Percentiles rank a stretch among this genome's conserved stretches.
Conservation (phyloP, 92 coral and sea anemone genomes). For the Palythoa heliodiscus region DNA sequence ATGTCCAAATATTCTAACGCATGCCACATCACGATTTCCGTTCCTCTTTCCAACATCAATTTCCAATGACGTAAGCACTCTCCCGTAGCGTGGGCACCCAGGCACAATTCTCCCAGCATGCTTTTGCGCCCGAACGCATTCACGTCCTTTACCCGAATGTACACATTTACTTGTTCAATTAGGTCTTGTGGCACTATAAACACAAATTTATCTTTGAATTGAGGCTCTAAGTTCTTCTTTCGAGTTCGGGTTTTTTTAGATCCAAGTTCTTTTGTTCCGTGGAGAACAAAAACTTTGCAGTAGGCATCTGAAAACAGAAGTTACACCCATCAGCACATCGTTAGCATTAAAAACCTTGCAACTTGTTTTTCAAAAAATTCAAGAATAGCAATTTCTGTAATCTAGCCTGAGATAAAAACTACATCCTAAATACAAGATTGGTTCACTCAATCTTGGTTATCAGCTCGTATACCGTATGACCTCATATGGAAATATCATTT, state of each 20-base stretch:
- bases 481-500: too few relatives aligned
- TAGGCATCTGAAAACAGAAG: slow-evolving; percentile 70
- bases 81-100: slow-evolving; percentile 85
- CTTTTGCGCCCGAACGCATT: slow-evolving; percentile 76
- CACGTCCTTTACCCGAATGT: slow-evolving; percentile 87
- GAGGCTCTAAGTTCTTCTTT: slow-evolving; percentile 87
- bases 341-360: not conserved
- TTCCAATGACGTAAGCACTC: slow-evolving; percentile 82
- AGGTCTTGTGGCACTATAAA: slow-evolving; percentile 64
- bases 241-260: slow-evolving; percentile 74
- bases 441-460: too few relatives aligned
- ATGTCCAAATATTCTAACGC: slow-evolving; percentile 73
- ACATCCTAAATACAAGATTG: too few relatives aligned
- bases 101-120: slow-evolving; percentile 79
- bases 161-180: slow-evolving; percentile 75
- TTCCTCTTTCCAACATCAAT: slow-evolving; percentile 67
- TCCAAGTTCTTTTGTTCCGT: slow-evolving; percentile 75
- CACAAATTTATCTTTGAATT: slow-evolving; percentile 65
- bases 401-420: too few relatives aligned
- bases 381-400: too few relatives aligned
- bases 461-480: too few relatives aligned
- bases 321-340: not conserved
- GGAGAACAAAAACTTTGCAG: slow-evolving; percentile 86
- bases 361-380: not conserved
- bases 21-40: slow-evolving; percentile 86